phyloP scores from a whole-genome alignment of 2,113 vertebrate genomes.

The Zapornia atra region DNA sequence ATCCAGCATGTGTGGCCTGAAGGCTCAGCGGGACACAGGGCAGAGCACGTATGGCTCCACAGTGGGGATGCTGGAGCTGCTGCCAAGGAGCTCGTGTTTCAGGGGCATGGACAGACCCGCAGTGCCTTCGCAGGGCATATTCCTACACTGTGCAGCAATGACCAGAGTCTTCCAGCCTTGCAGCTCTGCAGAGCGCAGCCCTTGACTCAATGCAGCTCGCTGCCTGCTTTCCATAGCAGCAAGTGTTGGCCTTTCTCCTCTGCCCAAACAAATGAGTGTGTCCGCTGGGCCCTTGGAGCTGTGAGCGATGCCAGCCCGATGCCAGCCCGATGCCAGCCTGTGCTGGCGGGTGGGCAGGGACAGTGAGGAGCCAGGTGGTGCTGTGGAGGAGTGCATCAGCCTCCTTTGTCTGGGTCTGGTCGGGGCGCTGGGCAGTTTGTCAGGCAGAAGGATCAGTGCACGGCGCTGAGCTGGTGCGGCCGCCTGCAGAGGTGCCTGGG shows the following conservation, averaged over 20 bases:
- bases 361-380: neutral
- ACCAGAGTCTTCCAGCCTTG: neutral
- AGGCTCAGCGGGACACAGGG: neutral
- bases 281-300: neutral
- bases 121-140: neutral
- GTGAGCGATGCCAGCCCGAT: neutral
- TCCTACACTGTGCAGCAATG: neutral
- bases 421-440: neutral
- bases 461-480: fast-evolving
- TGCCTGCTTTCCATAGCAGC: neutral
- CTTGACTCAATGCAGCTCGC: neutral
- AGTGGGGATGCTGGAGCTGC: neutral
- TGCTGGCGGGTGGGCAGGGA: fast-evolving
- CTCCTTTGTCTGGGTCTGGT: neutral
- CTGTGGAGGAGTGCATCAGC: neutral
- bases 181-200: neutral
- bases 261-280: neutral
- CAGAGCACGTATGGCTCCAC: neutral
- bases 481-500: fast-evolving
- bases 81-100: neutral
- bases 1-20: neutral
- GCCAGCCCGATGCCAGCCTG: neutral
- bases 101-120: neutral
- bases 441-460: neutral
- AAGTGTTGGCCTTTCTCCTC: neutral